phyloP scores from a whole-genome alignment of 2,113 vertebrate genomes.

The Aspiorhynchus laticeps region DNA sequence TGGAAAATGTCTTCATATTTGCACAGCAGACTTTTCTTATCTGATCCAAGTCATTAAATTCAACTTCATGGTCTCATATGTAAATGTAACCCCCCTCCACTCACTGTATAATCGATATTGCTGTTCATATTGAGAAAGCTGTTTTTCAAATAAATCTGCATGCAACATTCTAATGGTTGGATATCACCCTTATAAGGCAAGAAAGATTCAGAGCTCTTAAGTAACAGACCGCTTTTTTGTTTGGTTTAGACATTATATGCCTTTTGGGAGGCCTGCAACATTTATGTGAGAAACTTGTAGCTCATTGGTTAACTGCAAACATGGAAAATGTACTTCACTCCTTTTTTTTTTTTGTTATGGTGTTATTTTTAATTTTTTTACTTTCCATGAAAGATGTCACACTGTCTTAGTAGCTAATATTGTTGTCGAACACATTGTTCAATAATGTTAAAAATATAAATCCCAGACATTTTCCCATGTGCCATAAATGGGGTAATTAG shows the following conservation, averaged over 20 bases:
- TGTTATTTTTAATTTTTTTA: not conserved
- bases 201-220: constrained; percentile 53
- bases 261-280: constrained; percentile 40
- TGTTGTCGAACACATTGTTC: not conserved
- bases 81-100: not conserved
- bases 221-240: constrained; percentile 52
- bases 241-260: constrained; percentile 54
- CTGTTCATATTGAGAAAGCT: not conserved
- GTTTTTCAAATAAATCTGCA: not conserved
- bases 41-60: not conserved
- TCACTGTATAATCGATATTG: not conserved
- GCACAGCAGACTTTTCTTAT: not conserved
- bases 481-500: constrained; percentile 25
- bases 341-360: not conserved
- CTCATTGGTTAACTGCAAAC: constrained; percentile 20
- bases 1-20: too few relatives aligned
- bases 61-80: not conserved
- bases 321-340: constrained; percentile 7
- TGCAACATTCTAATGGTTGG: constrained; percentile 21
- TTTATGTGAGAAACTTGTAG: constrained; percentile 54
- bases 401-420: not conserved
- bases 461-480: constrained; percentile 7
- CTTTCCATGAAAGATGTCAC: constrained; percentile 4
- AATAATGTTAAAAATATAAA: not conserved
- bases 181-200: constrained; percentile 55